Evolutionary conservation across 2,797 vertebrate species (phyloP).

Genomic region (Erethizon dorsatum): DNA sequence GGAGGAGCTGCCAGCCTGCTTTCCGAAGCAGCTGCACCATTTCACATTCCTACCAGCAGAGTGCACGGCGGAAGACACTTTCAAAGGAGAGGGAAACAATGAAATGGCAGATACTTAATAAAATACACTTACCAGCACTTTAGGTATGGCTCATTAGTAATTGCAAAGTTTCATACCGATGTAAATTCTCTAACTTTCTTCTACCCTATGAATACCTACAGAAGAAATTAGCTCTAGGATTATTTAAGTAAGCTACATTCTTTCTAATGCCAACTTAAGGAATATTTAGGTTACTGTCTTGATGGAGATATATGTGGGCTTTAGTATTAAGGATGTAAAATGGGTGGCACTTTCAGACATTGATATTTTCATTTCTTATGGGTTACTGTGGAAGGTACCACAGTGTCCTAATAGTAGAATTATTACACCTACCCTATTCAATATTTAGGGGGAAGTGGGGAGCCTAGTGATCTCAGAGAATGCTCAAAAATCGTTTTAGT

Average conservation of each 20-base stretch:
- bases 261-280: slow-evolving; percentile 39
- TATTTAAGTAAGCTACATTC: slow-evolving; percentile 62
- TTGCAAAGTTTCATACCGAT: slow-evolving; percentile 49
- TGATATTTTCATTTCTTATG: slow-evolving; percentile 48
- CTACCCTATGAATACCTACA: not conserved
- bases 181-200: slow-evolving; percentile 38
- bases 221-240: slow-evolving; percentile 38
- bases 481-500: not conserved
- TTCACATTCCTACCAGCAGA: slow-evolving; percentile 43
- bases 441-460: slow-evolving; percentile 20
- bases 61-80: slow-evolving; percentile 22
- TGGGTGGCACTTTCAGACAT: not conserved
- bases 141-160: not conserved
- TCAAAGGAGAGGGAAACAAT: slow-evolving; percentile 9
- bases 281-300: slow-evolving; percentile 69
- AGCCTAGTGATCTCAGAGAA: not conserved
- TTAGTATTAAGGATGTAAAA: slow-evolving; percentile 44
- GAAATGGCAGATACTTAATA: not conserved
- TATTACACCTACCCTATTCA: not conserved
- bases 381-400: not conserved
- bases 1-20: slow-evolving; percentile 12
- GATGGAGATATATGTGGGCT: not conserved
- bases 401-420: not conserved
- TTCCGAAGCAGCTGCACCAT: slow-evolving; percentile 62
- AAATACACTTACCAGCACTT: slow-evolving; percentile 31